These are phyloP conservation scores for Strix occidentalis DNA, from an alignment of 2,797 vertebrate species.

Conservation along the genomic window DNA sequence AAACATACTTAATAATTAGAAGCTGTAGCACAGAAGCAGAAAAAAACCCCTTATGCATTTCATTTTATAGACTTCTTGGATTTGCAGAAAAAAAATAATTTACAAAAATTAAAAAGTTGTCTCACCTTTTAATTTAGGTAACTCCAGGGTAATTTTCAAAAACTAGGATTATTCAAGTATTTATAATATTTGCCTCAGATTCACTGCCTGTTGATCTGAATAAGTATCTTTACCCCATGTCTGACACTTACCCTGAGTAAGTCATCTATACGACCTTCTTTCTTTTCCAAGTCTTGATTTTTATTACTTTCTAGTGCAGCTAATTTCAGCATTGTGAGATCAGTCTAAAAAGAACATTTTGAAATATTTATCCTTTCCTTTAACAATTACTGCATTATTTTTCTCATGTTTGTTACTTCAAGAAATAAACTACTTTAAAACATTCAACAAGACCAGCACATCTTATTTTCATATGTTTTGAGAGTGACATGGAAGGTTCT, in stretches of 20 bases:
- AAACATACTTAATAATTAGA: background rate
- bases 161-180: background rate
- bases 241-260: conserved; percentile 91
- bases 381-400: background rate
- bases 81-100: background rate
- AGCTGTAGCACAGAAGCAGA: background rate
- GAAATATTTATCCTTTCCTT: background rate
- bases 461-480: background rate
- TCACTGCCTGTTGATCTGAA: background rate
- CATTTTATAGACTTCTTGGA: background rate
- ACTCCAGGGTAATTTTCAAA: background rate
- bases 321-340: conserved; percentile 96
- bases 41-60: background rate
- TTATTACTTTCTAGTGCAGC: conserved; percentile 99
- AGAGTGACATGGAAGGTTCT: background rate
- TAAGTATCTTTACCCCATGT: background rate
- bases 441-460: background rate
- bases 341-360: conserved; percentile 83
- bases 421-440: background rate
- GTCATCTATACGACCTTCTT: conserved; percentile 98
- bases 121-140: background rate
- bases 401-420: background rate
- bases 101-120: background rate
- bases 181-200: background rate
- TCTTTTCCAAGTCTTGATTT: conserved; percentile 98